A percentile compares a stretch with the other conserved stretches of the same genome.
Evolutionary conservation across 2,797 vertebrate species (phyloP).

Genomic region (Notamacropus eugenii): DNA sequence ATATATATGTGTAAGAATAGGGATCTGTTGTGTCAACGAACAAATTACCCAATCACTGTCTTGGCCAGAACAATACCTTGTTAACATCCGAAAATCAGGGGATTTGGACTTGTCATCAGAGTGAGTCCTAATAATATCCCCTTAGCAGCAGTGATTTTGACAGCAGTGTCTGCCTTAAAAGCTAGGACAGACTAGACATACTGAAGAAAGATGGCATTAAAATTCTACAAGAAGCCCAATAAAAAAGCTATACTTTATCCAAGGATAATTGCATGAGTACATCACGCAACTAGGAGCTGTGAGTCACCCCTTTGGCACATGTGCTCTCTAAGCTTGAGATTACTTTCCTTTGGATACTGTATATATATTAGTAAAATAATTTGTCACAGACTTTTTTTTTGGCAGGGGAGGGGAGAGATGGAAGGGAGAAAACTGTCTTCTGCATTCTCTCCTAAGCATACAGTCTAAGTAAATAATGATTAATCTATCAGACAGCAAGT

Average conservation of each 20-base stretch:
- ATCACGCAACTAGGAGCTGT: background rate
- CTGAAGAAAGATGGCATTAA: background rate
- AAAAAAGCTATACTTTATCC: background rate
- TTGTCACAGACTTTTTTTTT: too few relatives aligned
- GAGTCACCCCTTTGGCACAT: background rate
- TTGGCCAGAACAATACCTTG: background rate
- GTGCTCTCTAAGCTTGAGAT: background rate
- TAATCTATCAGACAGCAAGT: background rate
- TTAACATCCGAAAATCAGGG: background rate
- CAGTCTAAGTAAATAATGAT: background rate
- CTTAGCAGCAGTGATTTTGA: background rate
- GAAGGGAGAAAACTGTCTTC: background rate
- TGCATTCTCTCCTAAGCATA: background rate
- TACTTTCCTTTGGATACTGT: background rate
- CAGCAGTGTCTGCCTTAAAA: background rate
- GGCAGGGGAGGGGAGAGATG: rapidly evolving
- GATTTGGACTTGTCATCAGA: background rate
- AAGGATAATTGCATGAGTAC: background rate
- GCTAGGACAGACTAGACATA: background rate
- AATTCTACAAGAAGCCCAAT: background rate
- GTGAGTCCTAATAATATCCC: background rate
- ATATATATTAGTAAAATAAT: too few relatives aligned
- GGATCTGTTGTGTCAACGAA: background rate
- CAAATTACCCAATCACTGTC: background rate
- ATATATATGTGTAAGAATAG: background rate